Base-by-base conservation (phyloP, 2,797 vertebrate species). In the Enteromius afrohamiltoni region DNA sequence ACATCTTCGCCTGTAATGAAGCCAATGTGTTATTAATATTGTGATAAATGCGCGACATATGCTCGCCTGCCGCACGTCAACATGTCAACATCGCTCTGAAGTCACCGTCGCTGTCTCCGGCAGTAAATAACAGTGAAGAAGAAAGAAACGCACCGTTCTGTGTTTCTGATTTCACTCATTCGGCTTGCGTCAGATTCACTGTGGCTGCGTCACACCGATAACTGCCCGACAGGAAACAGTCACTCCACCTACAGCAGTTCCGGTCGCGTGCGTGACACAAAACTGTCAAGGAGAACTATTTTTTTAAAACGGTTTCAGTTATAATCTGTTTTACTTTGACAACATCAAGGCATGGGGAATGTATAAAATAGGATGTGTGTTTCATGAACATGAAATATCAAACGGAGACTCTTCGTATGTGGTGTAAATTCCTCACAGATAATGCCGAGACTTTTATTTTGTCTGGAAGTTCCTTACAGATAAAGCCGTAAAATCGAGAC, bases 1-100 rank as follows among this genome's bases (percentile, higher is more conserved):
- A 93, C 97, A 98, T 98, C 87, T 87, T 89, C 83, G 82, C 75
- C 58, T 47, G 45, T 53, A 14, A 76, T 19, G 9, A 31, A 21
- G 45, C n/a, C 51, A n/a, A 55, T 23, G 19, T n/a, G 34, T 17
- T n/a, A 29, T 9, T 51, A 8, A 34, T 19, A 34, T 34, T 10
- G 62, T 26, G 19, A n/a, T n/a, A 10, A 19, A 21, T 55, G 21
- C 51, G 19, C 11, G 4, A 21, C 45, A 82, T 26, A 49, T 74
- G 60, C 21, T 53, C 23, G 1, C 13, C 37, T 58, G 14, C 37
- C 51, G 13, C 47, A 23, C 23, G 26, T 13, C 70, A 51, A 62
- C 19, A 29, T 60, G 0, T 23, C 21, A 37, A 74, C 7, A 26
- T 1, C 34, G 69, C 51, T 65, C 60, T 29, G 17, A 8, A 14